These are phyloP conservation scores for Hafferia zeledoni DNA, from an alignment of 2,797 vertebrate genomes.

Conservation along the genomic window DNA sequence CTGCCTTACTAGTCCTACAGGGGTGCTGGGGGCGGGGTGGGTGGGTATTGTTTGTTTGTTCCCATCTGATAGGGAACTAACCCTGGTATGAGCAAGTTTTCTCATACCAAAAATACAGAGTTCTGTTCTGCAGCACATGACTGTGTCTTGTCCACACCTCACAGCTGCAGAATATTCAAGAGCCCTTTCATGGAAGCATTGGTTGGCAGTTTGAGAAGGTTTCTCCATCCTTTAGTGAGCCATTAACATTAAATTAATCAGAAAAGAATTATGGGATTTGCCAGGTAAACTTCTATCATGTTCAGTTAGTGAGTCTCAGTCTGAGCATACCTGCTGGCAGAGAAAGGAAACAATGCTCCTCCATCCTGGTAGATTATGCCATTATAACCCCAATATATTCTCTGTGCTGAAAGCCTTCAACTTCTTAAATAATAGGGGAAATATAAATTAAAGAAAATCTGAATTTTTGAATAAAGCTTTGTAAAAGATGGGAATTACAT, in stretches of 20 bases:
- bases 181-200: not conserved
- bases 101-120: not conserved
- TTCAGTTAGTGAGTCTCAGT: not conserved
- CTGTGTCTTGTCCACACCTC: not conserved
- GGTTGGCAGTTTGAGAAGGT: not conserved
- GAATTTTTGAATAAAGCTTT: not conserved
- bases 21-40: no score
- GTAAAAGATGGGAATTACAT: not conserved
- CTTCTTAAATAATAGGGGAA: not conserved
- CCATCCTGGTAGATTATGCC: not conserved
- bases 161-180: not conserved
- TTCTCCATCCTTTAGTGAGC: not conserved
- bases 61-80: not conserved
- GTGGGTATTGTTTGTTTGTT: not conserved
- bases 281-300: not conserved
- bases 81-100: not conserved
- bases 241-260: not conserved
- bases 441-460: not conserved
- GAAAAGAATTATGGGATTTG: not conserved
- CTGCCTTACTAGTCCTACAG: not conserved
- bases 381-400: not conserved
- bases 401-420: not conserved
- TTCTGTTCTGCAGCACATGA: not conserved
- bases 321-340: not conserved
- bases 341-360: not conserved